These are phyloP conservation scores for Siderastrea radians DNA, from an alignment of 92 coral and sea anemone species.

Conservation along the genomic window DNA sequence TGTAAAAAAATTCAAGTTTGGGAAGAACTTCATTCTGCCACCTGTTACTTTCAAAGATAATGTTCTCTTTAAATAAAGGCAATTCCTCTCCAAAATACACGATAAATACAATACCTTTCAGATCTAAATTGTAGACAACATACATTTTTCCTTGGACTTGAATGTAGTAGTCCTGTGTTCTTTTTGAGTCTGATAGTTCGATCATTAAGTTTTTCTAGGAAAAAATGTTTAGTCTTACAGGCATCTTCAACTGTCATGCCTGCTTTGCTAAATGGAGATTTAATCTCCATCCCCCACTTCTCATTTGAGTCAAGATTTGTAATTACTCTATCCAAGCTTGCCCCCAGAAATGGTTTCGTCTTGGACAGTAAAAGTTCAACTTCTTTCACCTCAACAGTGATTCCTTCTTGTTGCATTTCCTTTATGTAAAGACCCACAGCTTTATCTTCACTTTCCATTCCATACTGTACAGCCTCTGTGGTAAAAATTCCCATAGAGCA, in stretches of 20 bases:
- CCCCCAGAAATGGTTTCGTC: background rate
- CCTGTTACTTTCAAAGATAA: conserved; percentile 33
- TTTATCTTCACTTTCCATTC: no score
- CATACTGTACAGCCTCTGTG: no score
- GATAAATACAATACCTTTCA: conserved; percentile 28
- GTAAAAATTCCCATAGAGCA: no score
- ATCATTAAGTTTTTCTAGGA: background rate
- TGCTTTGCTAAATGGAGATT: no score
- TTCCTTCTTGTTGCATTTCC: background rate
- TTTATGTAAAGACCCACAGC: no score
- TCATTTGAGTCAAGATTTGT: no score
- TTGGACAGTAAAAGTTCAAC: background rate
- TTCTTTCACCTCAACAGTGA: conserved; percentile 2
- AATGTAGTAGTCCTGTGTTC: background rate
- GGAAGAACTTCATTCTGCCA: conserved; percentile 58
- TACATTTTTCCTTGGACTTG: conserved; percentile 42
- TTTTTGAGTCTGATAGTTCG: no score
- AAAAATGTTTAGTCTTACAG: conserved; percentile 2
- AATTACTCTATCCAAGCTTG: background rate
- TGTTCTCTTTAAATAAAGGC: conserved; percentile 29
- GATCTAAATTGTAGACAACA: background rate
- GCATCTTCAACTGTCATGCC: background rate
- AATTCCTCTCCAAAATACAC: conserved; percentile 35
- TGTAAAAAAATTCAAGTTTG: conserved; percentile 56
- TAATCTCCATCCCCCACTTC: no score